Evolutionary conservation across 2,113 vertebrate species (phyloP).

Genomic region (Potamarius usumacintae): DNA sequence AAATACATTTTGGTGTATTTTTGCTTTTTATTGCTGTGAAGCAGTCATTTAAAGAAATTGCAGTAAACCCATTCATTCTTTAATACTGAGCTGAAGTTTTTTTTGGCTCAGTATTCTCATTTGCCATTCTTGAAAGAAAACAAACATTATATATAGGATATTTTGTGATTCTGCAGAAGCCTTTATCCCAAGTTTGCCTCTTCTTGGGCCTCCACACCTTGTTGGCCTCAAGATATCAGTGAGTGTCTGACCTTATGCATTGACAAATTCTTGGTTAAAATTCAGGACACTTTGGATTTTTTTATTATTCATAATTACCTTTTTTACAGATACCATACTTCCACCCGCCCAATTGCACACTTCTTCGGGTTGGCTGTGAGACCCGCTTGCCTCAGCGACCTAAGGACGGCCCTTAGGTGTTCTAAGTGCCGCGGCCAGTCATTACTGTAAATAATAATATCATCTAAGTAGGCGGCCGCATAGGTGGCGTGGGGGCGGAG

Average conservation of each 20-base stretch:
- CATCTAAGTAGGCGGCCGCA: too few relatives aligned
- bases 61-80: neutral
- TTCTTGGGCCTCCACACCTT: constrained; percentile 96
- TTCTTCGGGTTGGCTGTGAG: too few relatives aligned
- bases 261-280: neutral
- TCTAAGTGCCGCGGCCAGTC: too few relatives aligned
- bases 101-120: neutral
- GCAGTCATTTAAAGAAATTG: too few relatives aligned
- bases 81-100: neutral
- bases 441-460: too few relatives aligned
- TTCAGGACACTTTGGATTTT: neutral
- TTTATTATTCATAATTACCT: too few relatives aligned
- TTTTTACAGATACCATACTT: too few relatives aligned
- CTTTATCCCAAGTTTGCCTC: constrained; percentile 99
- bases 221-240: constrained; percentile 99
- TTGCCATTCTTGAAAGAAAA: neutral
- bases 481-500: too few relatives aligned
- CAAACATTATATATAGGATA: neutral
- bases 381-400: too few relatives aligned
- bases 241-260: constrained; percentile 57
- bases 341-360: too few relatives aligned
- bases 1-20: neutral
- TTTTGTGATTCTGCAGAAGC: constrained; percentile 76
- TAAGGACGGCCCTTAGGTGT: too few relatives aligned
- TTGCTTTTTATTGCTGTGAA: neutral